These are phyloP conservation scores for Agelas oroides DNA, from an alignment of 37 sponge, comb jelly and placozoan genomes.

Conservation along the genomic window DNA sequence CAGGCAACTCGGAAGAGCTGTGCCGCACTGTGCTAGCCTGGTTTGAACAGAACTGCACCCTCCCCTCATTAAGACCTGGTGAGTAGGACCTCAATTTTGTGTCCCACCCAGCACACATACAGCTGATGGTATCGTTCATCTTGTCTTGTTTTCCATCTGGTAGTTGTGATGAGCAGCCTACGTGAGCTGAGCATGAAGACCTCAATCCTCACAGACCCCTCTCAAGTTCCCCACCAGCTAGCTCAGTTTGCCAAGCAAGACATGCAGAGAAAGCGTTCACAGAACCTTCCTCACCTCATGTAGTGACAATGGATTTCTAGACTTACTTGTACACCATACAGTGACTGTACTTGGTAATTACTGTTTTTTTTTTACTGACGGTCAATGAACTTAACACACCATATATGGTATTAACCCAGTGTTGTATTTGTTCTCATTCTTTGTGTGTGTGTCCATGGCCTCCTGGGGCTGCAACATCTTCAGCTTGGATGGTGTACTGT, in stretches of 20 bases:
- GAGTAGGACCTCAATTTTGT: background rate
- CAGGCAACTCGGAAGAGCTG: constrained; percentile 70
- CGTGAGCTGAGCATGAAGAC: constrained; percentile 80
- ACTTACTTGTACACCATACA: no score
- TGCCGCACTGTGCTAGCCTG: constrained; percentile 79
- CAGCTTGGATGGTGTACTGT: no score
- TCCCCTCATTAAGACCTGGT: constrained; percentile 84
- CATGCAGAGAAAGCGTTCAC: background rate
- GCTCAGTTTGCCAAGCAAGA: constrained; percentile 47
- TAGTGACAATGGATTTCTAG: no score
- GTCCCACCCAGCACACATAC: no score
- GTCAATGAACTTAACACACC: no score
- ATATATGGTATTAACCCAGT: no score
- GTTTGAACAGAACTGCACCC: constrained; percentile 86
- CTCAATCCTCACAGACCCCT: constrained; percentile 82
- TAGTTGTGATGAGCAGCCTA: constrained; percentile 82
- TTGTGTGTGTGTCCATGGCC: no score
- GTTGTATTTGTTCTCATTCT: no score
- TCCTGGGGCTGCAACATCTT: no score
- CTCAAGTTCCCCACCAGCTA: constrained; percentile 76
- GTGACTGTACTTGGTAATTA: no score
- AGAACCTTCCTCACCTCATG: no score
- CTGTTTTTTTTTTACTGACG: no score
- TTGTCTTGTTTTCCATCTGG: background rate
- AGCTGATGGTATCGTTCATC: background rate